These are phyloP conservation scores for Lampropteryx suffumata DNA, from an alignment of 2,888 invertebrate genomes.

Conservation along the genomic window DNA sequence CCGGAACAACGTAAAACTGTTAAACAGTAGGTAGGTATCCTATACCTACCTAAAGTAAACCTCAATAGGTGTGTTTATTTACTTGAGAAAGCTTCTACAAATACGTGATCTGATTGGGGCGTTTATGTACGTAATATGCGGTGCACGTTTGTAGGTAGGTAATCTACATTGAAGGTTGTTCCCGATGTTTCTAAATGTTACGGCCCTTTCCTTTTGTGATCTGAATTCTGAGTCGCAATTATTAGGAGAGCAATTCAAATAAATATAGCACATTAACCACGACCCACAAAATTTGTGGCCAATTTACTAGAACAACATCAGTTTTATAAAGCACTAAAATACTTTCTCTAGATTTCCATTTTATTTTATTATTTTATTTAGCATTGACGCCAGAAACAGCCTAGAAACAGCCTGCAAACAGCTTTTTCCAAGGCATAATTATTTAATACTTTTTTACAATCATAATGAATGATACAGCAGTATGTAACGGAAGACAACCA, in stretches of 20 bases:
- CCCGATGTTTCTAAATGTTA: constrained; percentile 41
- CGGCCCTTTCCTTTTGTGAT: constrained; percentile 55
- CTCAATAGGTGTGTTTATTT: constrained; percentile 13
- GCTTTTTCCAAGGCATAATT: too few relatives aligned
- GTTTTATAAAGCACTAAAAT: not conserved
- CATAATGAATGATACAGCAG: not conserved
- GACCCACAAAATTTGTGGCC: constrained; percentile 10
- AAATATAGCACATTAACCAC: constrained; percentile 12
- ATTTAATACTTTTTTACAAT: too few relatives aligned
- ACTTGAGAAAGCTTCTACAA: constrained; percentile 56
- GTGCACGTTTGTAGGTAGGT: constrained; percentile 45
- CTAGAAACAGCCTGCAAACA: too few relatives aligned
- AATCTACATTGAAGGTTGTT: constrained; percentile 53
- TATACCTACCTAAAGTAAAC: not conserved
- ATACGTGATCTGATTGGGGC: constrained; percentile 52
- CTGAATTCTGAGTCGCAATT: constrained; percentile 54
- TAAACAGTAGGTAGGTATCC: constrained; percentile 21
- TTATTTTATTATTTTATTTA: too few relatives aligned
- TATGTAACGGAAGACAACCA: constrained; percentile 27
- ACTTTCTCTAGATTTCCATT: constrained; percentile 13
- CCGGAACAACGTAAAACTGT: constrained; percentile 31
- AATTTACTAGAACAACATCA: too few relatives aligned
- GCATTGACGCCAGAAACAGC: too few relatives aligned
- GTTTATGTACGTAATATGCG: constrained; percentile 39
- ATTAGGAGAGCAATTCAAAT: constrained; percentile 20